Base-by-base conservation (phyloP, 2,888 invertebrate species). In the Lycophotia porphyrea region DNA sequence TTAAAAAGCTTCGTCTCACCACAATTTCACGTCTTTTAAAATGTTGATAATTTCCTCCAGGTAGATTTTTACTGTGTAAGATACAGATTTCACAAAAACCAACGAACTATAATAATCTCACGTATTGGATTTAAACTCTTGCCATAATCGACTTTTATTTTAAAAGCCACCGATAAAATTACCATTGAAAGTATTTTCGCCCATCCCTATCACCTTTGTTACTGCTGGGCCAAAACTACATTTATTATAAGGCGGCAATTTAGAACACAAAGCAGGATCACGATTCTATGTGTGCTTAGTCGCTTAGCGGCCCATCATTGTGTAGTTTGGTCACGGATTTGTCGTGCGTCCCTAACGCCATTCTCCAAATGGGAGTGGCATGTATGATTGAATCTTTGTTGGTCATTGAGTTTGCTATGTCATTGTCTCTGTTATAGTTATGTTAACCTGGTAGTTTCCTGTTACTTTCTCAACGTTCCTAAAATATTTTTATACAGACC, bases 221-320 rank as follows among this genome's bases (percentile, higher is more conserved):
- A 80, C 74, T 71, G 86, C 27, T 73, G 81, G 77, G 74, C 71
- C 49, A 81, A 69, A 87, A 88, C 86, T 88, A 89, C 86, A 89
- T 90, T 91, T 90, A 88, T 90, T 87, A 89, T 89, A 90, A 88
- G 86, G 78, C 63, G 80, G 88, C 88, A 89, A 91, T 92, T 92
- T 90, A 88, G 88, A 86, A 87, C 81, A 88, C 89, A 88, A 90
- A 90, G 86, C 86, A 78, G 82, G 85, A 83, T 87, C 87, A 86
- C 85, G 85, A 87, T 87, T 81, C 81, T 80, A 84, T 88, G 88
- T 90, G 82, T 89, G 87, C 84, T 87, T 82, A 88, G 86, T 80
- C 80, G 88, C 84, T 89, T 86, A 84, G 84, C 73, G 76, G 69
- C 67, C 68, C 68, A 64, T 74, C 81, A 88, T 91, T 91, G 87